Evolutionary conservation across 1,140 invertebrate species (phyloP).

Genomic region (Paramacrobiotus metropolitanus): DNA sequence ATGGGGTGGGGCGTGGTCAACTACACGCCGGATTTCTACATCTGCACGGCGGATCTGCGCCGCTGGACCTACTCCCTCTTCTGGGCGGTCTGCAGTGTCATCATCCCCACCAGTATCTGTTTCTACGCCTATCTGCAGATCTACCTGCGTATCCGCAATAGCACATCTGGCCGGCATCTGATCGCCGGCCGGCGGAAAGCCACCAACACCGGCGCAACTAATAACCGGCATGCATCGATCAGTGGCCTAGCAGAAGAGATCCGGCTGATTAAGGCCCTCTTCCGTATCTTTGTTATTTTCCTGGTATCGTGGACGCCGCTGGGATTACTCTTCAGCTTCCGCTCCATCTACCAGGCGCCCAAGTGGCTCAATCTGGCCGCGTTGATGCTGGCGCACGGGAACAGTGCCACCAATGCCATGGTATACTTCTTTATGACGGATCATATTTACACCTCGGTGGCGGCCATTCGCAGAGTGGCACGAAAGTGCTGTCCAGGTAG

Average conservation of each 20-base stretch:
- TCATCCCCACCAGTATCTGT: neutral
- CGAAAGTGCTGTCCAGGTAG: no score
- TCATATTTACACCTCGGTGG: neutral
- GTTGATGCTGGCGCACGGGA: conserved; percentile 8
- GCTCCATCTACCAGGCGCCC: neutral
- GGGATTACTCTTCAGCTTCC: neutral
- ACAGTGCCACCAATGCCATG: neutral
- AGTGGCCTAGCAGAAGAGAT: no score
- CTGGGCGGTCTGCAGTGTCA: neutral
- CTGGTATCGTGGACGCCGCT: neutral
- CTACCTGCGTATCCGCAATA: neutral
- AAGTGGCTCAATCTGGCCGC: conserved; percentile 7
- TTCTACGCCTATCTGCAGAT: conserved; percentile 1
- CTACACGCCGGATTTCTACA: neutral
- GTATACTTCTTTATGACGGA: neutral
- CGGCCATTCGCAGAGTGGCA: no score
- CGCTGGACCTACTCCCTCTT: neutral
- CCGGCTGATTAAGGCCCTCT: neutral
- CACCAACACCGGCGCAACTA: neutral
- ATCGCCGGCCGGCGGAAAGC: neutral
- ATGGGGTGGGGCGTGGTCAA: neutral
- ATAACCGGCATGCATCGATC: neutral
- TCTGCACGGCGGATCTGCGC: neutral
- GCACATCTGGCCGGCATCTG: neutral
- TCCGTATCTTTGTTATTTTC: neutral